Evolutionary conservation across 2,797 vertebrate genomes (phyloP).

Genomic region (Neosilurus mollespiculum): DNA sequence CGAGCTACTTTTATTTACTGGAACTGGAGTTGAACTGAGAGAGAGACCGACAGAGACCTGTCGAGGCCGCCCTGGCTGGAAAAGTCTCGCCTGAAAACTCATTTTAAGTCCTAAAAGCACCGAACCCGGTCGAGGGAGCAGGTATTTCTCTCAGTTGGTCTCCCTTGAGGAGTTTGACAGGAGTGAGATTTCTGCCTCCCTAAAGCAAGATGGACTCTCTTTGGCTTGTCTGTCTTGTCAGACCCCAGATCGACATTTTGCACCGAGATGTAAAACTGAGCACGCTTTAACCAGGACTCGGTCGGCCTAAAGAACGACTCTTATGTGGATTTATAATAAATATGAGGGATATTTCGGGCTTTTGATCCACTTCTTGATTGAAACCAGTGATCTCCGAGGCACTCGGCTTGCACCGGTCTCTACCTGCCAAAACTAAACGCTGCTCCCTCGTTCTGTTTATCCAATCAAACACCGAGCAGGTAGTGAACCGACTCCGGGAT

Average conservation of each 20-base stretch:
- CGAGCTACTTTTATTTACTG: slow-evolving; percentile 75
- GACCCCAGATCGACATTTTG: slow-evolving; percentile 90
- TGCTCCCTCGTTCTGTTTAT: not conserved
- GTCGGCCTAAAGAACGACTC: slow-evolving; percentile 39
- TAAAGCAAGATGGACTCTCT: slow-evolving; percentile 98
- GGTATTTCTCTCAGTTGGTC: slow-evolving; percentile 53
- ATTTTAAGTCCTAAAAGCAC: slow-evolving; percentile 68
- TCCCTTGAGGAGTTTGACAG: slow-evolving; percentile 79
- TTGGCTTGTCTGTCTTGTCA: slow-evolving; percentile 87
- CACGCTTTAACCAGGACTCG: slow-evolving; percentile 62
- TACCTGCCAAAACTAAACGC: slow-evolving; percentile 74
- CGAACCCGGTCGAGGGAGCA: slow-evolving; percentile 47
- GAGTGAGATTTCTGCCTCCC: slow-evolving; percentile 83
- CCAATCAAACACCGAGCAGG: not conserved
- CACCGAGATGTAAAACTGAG: slow-evolving; percentile 82
- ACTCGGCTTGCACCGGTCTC: slow-evolving; percentile 65
- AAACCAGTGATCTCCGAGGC: slow-evolving; percentile 47
- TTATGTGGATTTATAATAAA: slow-evolving; percentile 5
- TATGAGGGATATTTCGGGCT: slow-evolving; percentile 36
- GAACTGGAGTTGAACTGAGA: slow-evolving; percentile 36
- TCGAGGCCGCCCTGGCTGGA: slow-evolving; percentile 60
- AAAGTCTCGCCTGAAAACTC: slow-evolving; percentile 62
- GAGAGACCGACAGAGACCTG: slow-evolving; percentile 56
- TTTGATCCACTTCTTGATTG: slow-evolving; percentile 50
- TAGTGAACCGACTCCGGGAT: not conserved